A percentile compares a stretch with the other conserved stretches of the same genome.
These are phyloP conservation scores for Metalampra italica DNA, from an alignment of 2,888 invertebrate species.

Conservation along the genomic window DNA sequence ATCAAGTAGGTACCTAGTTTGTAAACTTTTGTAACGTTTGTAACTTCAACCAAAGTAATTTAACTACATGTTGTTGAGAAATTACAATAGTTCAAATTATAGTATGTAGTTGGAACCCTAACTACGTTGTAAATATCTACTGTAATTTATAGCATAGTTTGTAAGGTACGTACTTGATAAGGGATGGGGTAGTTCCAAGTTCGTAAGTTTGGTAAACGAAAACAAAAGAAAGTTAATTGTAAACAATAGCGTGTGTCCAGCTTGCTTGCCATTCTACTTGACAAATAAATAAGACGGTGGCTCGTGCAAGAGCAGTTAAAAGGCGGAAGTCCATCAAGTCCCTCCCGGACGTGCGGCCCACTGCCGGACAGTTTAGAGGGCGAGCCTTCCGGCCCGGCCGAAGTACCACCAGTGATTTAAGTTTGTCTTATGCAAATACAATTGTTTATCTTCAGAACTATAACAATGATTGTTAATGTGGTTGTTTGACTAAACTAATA, in stretches of 20 bases:
- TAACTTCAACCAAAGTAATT: too few relatives aligned
- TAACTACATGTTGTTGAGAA: too few relatives aligned
- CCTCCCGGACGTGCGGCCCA: constrained; percentile 52
- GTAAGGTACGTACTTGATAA: too few relatives aligned
- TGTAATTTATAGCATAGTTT: too few relatives aligned
- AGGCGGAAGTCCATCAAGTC: constrained; percentile 72
- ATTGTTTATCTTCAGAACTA: background rate
- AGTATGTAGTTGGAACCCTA: too few relatives aligned
- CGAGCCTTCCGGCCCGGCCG: constrained; percentile 48
- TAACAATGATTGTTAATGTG: too few relatives aligned
- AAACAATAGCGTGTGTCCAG: background rate
- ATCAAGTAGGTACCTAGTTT: too few relatives aligned
- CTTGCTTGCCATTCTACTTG: background rate
- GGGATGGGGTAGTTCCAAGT: too few relatives aligned
- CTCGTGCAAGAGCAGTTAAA: constrained; percentile 48
- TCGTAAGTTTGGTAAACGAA: background rate
- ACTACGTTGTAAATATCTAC: too few relatives aligned
- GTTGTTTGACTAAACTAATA: too few relatives aligned
- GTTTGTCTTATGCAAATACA: constrained; percentile 32
- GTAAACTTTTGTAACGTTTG: too few relatives aligned
- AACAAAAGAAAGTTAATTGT: background rate
- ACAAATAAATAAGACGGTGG: constrained; percentile 18
- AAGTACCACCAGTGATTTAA: constrained; percentile 26
- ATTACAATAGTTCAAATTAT: too few relatives aligned
- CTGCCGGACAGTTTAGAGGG: constrained; percentile 49